Base-by-base conservation (phyloP, 1,140 invertebrate species). In the Drosophila arawakana region DNA sequence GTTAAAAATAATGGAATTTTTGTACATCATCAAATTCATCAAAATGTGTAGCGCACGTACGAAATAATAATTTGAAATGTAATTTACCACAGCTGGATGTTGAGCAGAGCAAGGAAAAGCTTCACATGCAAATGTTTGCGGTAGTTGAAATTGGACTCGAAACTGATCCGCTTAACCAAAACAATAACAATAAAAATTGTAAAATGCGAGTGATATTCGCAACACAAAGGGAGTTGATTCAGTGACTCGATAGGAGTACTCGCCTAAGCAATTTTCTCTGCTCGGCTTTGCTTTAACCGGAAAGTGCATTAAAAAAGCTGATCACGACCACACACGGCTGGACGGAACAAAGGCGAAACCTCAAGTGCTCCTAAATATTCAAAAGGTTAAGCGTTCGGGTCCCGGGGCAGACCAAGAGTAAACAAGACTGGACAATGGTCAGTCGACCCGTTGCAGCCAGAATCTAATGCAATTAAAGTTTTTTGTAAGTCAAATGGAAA, bases 1-100 rank as follows among this genome's bases (percentile, higher is more conserved):
- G 25, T 37, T 73, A 35, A 13, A 15, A 52, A 65, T 78, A 79
- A 70, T 71, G 69, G 71, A 43, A 68, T 50, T 30, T 66, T 81
- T 46, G 72, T 76, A 74, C 49, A n/a, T 13, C 10, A 25, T 44
- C 54, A 57, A 57, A 44, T 46, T 18, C 7, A 10, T 11, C 63
- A 80, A 88, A 88, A 84, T 77, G 83, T 89, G 83, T 73, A 80
- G 67, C 70, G 62, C 83, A 88, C 83, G 83, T 88, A 88, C 83
- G 65, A 76, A 39, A 49, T 62, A 55, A 63, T 59, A 59, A 52
- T 74, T 63, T 63, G 55, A n/a, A 39, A 15, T 49, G 13, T 54
- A 47, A 41, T 43, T 44, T 47, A 60, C 55, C 46, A 15, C 18
- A 49, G 75, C 37, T 55, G 61, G 52, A 54, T 39, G 39, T 30